A percentile compares a stretch with the other conserved stretches of the same genome.
Evolutionary conservation across 2,113 vertebrate genomes (phyloP).

Genomic region (Mustelus asterias): DNA sequence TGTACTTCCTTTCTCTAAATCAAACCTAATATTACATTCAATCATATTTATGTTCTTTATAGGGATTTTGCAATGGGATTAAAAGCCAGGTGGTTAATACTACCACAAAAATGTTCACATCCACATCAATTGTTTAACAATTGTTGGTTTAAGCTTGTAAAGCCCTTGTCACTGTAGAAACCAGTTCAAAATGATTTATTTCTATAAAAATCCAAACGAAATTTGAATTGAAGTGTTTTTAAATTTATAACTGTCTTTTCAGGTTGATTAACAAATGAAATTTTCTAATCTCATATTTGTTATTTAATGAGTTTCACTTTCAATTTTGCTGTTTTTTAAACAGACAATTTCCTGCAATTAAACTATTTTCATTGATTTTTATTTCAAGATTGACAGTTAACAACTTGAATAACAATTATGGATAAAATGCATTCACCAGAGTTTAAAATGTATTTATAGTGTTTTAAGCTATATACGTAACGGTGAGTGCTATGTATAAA

Average conservation of each 20-base stretch:
- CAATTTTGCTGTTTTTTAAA: not conserved
- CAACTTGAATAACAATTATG: slow-evolving; percentile 3
- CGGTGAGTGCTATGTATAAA: not conserved
- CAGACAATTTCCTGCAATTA: not conserved
- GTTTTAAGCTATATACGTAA: not conserved
- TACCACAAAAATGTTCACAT: not conserved
- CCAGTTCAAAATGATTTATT: not conserved
- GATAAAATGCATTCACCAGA: no score
- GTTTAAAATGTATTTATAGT: no score
- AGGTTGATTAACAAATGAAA: not conserved
- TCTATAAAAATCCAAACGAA: not conserved
- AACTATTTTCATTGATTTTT: not conserved
- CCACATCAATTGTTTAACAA: not conserved
- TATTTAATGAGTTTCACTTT: not conserved
- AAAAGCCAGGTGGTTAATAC: not conserved
- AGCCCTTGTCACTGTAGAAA: not conserved
- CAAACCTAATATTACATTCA: not conserved
- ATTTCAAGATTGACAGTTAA: not conserved
- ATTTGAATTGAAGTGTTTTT: not conserved
- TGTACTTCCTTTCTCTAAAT: not conserved
- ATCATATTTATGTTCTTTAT: not conserved
- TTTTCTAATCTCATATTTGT: not conserved
- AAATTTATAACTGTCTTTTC: not conserved
- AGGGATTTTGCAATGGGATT: not conserved
- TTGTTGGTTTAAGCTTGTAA: slow-evolving; percentile 9